Base-by-base conservation (phyloP, 2,888 invertebrate species). In the Podabrus alpinus region DNA sequence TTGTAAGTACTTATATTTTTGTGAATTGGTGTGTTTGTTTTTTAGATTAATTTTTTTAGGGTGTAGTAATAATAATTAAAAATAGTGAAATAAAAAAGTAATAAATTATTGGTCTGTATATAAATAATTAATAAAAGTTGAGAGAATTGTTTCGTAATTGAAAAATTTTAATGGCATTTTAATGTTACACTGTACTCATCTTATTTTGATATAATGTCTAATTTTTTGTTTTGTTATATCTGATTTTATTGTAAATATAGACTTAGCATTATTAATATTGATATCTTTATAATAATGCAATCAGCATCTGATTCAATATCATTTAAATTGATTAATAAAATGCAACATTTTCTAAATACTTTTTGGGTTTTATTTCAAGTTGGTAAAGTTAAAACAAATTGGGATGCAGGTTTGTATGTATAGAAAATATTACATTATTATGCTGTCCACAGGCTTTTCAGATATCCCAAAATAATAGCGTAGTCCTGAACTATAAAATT, bases 281-380 rank as follows among this genome's bases (percentile, higher is more conserved):
- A 86, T 87, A 87, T 87, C 87, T 87, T 87, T 87, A 87, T 87
- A 87, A 86, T 85, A 77, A 79, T 76, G 84, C 85, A 86, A 86
- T 85, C 86, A 85, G 74, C 71, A 74, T 74, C 59, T 74, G 74
- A 74, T 85, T 86, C 85, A 86, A 83, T 21, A 80, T 81, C 82
- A 84, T 84, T 74, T 74, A 68, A 74, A 74, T 71, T 71, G 74
- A 79, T 80, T 75, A 83, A 81, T 82, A 81, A 81, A 83, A 81
- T 81, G 73, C 76, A 83, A 84, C 82, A 84, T 85, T 86, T 83
- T 83, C 80, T 83, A 83, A 82, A 59, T 19, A 15, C 1, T 72
- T 16, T 68, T 25, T 29, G 15, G 2, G 2, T 71, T 19, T 25
- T 29, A 69, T 21, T 19, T 11, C 5, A 1, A 17, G n/a, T n/a